Percentiles rank a stretch among this genome's conserved stretches.
Evolutionary conservation across 2,888 invertebrate species (phyloP).

Genomic region (Orchesellides sinensis): DNA sequence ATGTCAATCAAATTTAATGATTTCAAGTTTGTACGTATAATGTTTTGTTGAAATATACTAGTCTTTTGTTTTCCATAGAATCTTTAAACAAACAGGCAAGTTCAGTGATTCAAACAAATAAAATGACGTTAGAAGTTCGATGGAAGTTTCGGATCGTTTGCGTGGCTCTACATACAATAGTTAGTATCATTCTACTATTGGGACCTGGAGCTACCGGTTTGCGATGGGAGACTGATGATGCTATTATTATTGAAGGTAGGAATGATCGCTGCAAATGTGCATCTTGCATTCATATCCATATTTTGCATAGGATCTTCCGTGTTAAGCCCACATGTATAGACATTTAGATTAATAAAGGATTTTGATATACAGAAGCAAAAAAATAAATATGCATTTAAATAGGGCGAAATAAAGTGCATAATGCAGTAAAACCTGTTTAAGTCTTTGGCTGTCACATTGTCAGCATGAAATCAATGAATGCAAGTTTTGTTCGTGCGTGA

Average conservation of each 20-base stretch:
- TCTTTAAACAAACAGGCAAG: neutral
- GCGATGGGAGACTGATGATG: constrained; percentile 46
- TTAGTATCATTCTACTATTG: neutral
- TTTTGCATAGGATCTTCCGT: too few relatives aligned
- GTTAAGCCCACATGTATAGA: too few relatives aligned
- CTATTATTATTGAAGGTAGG: constrained; percentile 56
- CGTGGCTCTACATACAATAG: neutral
- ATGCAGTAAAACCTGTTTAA: neutral
- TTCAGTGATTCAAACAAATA: neutral
- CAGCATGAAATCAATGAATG: too few relatives aligned
- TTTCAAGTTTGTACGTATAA: too few relatives aligned
- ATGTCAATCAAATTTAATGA: too few relatives aligned
- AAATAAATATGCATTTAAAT: too few relatives aligned
- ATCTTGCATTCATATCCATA: too few relatives aligned
- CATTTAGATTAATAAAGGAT: too few relatives aligned
- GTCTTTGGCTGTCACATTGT: neutral
- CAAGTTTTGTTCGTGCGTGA: too few relatives aligned
- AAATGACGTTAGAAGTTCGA: neutral
- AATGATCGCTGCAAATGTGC: too few relatives aligned
- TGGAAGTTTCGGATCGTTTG: neutral
- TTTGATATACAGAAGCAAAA: too few relatives aligned
- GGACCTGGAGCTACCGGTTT: constrained; percentile 29
- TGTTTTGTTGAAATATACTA: neutral
- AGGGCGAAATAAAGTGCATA: too few relatives aligned
- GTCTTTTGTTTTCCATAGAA: neutral